These are phyloP conservation scores for Murina feae DNA, from an alignment of 2,113 vertebrate genomes.

Conservation along the genomic window DNA sequence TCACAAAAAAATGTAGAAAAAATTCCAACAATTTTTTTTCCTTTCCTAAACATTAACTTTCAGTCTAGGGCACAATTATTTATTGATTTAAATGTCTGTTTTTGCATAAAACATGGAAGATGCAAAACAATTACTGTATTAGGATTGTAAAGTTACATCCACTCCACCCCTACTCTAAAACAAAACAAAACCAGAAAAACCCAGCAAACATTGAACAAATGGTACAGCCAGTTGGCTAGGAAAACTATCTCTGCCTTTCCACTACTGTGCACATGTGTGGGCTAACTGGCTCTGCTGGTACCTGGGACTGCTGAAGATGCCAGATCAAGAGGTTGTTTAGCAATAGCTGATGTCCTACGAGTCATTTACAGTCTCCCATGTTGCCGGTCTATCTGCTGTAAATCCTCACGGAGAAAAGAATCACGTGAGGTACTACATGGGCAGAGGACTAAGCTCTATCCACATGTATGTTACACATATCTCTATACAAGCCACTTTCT, in stretches of 20 bases:
- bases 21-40: slow-evolving; percentile 83
- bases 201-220: slow-evolving; percentile 78
- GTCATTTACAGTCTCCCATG: not conserved
- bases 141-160: slow-evolving; percentile 83
- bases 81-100: slow-evolving; percentile 85
- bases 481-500: slow-evolving; percentile 14
- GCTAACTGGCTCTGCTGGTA: not conserved
- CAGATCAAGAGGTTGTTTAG: not conserved
- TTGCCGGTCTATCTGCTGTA: not conserved
- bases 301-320: slow-evolving; percentile 5
- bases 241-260: slow-evolving; percentile 47
- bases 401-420: not conserved
- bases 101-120: slow-evolving; percentile 89
- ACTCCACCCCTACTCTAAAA: slow-evolving; percentile 79
- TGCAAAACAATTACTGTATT: slow-evolving; percentile 82
- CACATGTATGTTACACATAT: not conserved
- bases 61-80: slow-evolving; percentile 86
- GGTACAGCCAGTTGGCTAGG: slow-evolving; percentile 66
- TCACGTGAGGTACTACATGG: not conserved
- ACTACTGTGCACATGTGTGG: not conserved
- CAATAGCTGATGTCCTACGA: not conserved
- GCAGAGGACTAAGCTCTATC: not conserved
- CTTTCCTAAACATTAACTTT: slow-evolving; percentile 87
- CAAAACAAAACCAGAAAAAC: slow-evolving; percentile 78
- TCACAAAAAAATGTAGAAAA: slow-evolving; percentile 89